Evolutionary conservation across 1,140 invertebrate species (phyloP).

Genomic region (Cepaea nemoralis): DNA sequence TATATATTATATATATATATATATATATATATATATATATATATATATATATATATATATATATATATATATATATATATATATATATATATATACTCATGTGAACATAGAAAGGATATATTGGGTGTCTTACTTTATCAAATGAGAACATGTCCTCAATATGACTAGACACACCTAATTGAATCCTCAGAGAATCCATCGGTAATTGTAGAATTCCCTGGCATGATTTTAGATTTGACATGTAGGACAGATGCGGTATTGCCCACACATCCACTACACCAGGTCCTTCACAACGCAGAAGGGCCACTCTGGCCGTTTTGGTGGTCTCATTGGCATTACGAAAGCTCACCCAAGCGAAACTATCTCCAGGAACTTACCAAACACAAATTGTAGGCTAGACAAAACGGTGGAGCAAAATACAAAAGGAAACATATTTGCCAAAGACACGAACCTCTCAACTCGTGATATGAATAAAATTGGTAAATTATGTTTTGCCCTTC

Average conservation of each 20-base stretch:
- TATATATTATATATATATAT: too few relatives aligned
- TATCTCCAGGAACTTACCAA: not conserved
- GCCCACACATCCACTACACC: not conserved
- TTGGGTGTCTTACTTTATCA: too few relatives aligned
- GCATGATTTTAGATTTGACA: not conserved
- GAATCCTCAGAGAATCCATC: too few relatives aligned
- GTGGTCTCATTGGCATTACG: not conserved
- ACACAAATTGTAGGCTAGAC: not conserved
- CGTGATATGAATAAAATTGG: slow-evolving; percentile 12
- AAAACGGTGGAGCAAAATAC: not conserved
- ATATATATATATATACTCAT: too few relatives aligned
- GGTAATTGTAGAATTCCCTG: too few relatives aligned
- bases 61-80: too few relatives aligned
- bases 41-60: too few relatives aligned
- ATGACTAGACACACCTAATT: too few relatives aligned
- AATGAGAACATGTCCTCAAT: too few relatives aligned
- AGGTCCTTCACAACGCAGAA: not conserved
- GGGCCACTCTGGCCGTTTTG: not conserved
- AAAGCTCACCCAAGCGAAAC: not conserved
- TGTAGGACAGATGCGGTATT: not conserved
- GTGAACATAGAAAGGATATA: too few relatives aligned
- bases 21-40: too few relatives aligned
- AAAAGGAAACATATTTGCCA: slow-evolving; percentile 12
- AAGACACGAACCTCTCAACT: not conserved
- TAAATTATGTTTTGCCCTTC: slow-evolving; percentile 1